Base-by-base conservation (phyloP, 2,888 invertebrate species). In the Spodoptera picta region DNA sequence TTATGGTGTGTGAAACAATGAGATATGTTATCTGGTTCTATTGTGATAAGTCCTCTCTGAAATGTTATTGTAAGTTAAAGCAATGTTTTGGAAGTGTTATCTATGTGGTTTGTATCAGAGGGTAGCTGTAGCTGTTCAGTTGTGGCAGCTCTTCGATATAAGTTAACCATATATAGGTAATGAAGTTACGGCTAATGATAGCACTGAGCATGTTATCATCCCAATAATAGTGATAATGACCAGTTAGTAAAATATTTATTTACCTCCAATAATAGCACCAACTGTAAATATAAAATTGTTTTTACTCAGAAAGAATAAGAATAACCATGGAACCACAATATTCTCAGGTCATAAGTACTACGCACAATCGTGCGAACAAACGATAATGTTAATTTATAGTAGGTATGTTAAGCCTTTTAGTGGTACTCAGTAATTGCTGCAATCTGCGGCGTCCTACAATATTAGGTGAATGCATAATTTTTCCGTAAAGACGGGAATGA, bases 401-500 rank as follows among this genome's bases (percentile, higher is more conserved):
- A 69, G 45, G 19, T 50, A 23, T 57, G 64, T 62, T 74, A 81
- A 79, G 73, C 76, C 73, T 80, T 81, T 83, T 80, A 80, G 75
- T 73, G 69, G 73, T 70, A 73, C 75, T 67, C 69, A 78, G 74
- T 82, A 83, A 83, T 85, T 82, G 79, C 75, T 73, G 73, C 76
- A 75, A 75, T 75, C 68, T 70, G 59, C 65, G 72, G 71, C 73
- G 68, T 61, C 72, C 63, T 71, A 73, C 69, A 75, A 73, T 72
- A 77, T 77, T 80, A 75, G 73, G 73, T 69, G 83, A 90, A 88
- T 90, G 87, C 89, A 91, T 90, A 91, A 84, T 91, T 92, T 91
- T 90, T 87, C 87, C 84, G 73, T 81, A 84, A 83, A 87, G 86
- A 83, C 83, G 72, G 82, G 77, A 84, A 82, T 84, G 87, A 89